Conservation (phyloP, 2,888 invertebrate genomes). For the Agonum fuliginosum region DNA sequence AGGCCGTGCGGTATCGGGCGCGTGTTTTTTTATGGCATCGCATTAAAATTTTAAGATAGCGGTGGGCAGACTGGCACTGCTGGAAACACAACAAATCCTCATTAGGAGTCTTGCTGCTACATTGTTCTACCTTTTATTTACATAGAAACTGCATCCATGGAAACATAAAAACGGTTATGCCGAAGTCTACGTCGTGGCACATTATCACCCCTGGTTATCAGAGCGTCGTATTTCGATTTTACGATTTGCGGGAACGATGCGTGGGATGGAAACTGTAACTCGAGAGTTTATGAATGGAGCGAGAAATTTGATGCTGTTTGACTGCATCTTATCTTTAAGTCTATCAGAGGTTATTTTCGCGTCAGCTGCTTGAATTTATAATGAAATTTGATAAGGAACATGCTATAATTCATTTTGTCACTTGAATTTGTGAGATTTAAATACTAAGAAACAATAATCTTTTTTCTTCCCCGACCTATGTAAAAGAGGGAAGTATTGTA, state of each 20-base stretch:
- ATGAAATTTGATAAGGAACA: background rate
- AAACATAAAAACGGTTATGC: conserved; percentile 43
- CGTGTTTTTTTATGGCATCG: conserved; percentile 36
- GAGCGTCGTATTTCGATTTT: conserved; percentile 23
- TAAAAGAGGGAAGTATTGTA: too few relatives aligned
- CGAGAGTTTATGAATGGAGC: conserved; percentile 17
- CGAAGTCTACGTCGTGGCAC: background rate
- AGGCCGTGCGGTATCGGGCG: conserved; percentile 14
- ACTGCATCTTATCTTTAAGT: background rate
- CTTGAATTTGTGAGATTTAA: too few relatives aligned
- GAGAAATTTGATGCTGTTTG: conserved; percentile 30
- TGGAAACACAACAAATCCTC: conserved; percentile 53
- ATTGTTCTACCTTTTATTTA: conserved; percentile 58
- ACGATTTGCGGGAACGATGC: conserved; percentile 6
- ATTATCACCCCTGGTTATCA: conserved; percentile 21
- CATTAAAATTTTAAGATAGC: conserved; percentile 49
- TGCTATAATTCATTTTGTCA: too few relatives aligned
- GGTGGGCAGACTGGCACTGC: conserved; percentile 7
- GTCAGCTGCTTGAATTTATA: background rate
- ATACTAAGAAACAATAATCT: too few relatives aligned
- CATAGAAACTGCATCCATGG: conserved; percentile 52
- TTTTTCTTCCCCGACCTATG: too few relatives aligned
- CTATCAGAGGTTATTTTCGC: background rate
- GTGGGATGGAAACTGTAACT: background rate
- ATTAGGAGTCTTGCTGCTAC: conserved; percentile 48